Conservation (phyloP, 2,113 vertebrate species). For the Callionymus lyra region DNA sequence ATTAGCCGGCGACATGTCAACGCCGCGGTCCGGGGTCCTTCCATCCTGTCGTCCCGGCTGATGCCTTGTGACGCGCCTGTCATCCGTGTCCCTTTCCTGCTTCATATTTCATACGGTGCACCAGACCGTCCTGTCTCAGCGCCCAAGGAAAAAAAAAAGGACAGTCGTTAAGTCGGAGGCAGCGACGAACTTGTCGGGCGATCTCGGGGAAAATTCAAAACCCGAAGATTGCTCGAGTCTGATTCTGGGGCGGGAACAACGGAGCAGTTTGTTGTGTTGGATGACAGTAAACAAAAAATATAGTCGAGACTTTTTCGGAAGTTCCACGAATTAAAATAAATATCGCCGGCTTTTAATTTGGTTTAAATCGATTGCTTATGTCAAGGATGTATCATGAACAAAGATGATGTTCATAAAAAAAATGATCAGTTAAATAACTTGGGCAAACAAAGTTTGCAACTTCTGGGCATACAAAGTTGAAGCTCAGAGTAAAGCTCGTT, state of each 20-base stretch:
- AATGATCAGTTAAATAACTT: no score
- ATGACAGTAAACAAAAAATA: no score
- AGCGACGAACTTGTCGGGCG: neutral
- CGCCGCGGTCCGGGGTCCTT: conserved; percentile 55
- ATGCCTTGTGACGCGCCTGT: conserved; percentile 70
- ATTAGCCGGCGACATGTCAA: conserved; percentile 74
- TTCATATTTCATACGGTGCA: conserved; percentile 66
- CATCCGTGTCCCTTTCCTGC: conserved; percentile 50
- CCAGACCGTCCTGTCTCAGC: conserved; percentile 55
- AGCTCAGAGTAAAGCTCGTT: no score
- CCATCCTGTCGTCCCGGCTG: conserved; percentile 59
- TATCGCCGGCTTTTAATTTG: no score
- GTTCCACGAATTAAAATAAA: no score
- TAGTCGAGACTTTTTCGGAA: no score
- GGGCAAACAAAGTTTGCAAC: no score
- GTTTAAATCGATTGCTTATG: no score
- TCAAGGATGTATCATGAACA: no score
- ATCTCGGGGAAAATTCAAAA: neutral
- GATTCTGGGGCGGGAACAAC: neutral
- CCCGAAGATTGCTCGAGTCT: neutral
- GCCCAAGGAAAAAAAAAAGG: conserved; percentile 27
- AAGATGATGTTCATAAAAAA: no score
- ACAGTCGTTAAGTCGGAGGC: neutral
- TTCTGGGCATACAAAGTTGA: no score
- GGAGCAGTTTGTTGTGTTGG: no score